Conservation (phyloP, 2,888 invertebrate genomes). For the Hyalella azteca region DNA sequence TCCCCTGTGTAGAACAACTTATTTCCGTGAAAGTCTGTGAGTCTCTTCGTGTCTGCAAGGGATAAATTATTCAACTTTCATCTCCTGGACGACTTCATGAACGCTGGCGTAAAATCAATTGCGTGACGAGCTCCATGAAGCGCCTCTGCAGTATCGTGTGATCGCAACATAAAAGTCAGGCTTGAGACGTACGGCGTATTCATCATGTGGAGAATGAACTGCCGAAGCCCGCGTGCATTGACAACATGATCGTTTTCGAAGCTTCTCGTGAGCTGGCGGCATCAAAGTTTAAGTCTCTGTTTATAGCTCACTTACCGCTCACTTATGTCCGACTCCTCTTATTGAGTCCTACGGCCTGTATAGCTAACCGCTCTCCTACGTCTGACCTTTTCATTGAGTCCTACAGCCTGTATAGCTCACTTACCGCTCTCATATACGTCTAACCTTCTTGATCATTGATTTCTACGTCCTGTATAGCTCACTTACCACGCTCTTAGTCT, state of each 20-base stretch:
- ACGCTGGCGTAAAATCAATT: background rate
- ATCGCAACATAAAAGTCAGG: constrained; percentile 3
- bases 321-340: background rate
- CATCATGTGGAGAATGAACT: background rate
- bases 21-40: too few species aligned
- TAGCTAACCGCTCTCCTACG: too few species aligned
- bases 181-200: constrained; percentile 10
- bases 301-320: background rate
- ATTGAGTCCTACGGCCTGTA: too few species aligned
- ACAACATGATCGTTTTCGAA: background rate
- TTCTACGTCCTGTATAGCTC: too few species aligned
- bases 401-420: too few species aligned
- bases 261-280: background rate
- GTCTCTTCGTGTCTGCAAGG: background rate
- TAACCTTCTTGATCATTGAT: too few species aligned
- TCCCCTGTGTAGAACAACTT: too few species aligned
- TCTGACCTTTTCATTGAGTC: too few species aligned
- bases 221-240: constrained; percentile 1
- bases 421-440: too few species aligned
- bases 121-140: constrained; percentile 1
- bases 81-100: constrained; percentile 4
- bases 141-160: background rate
- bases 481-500: too few species aligned
- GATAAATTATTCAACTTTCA: constrained; percentile 4
- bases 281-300: constrained; percentile 19